These are phyloP conservation scores for Meandrusa payeni DNA, from an alignment of 2,888 invertebrate genomes.

Conservation along the genomic window DNA sequence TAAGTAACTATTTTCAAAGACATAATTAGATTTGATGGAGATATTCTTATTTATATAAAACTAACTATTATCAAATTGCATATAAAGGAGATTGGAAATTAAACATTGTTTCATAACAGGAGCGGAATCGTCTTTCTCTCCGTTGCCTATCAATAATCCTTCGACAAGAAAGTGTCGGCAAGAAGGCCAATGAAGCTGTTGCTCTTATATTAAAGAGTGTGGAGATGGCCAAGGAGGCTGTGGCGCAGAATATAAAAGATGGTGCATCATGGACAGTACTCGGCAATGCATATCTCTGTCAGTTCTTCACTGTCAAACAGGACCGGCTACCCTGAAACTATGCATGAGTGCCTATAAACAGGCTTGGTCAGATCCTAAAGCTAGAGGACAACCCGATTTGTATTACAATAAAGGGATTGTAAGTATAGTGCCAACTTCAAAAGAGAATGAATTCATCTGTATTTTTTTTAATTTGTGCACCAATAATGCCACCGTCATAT, in stretches of 20 bases:
- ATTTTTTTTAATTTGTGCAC: no score
- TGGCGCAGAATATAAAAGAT: constrained; percentile 87
- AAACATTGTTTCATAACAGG: constrained; percentile 63
- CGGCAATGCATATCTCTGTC: constrained; percentile 91
- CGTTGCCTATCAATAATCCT: constrained; percentile 91
- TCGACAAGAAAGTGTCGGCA: constrained; percentile 80
- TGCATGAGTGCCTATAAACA: constrained; percentile 91
- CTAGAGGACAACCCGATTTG: constrained; percentile 88
- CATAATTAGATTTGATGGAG: no score
- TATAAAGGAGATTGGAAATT: no score
- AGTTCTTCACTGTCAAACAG: constrained; percentile 88
- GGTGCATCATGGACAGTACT: constrained; percentile 92
- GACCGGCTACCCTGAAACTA: constrained; percentile 85
- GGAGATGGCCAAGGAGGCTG: constrained; percentile 90
- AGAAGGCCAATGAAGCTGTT: constrained; percentile 72
- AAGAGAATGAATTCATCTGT: no score
- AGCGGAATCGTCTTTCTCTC: constrained; percentile 87
- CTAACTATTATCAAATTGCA: no score
- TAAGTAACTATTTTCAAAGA: no score
- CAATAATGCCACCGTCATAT: no score
- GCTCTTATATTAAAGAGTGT: constrained; percentile 86
- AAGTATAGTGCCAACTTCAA: no score
- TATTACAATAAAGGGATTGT: constrained; percentile 93
- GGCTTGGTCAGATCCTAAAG: constrained; percentile 86
- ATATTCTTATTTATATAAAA: no score